Evolutionary conservation across 1,140 invertebrate species (phyloP).

Genomic region (Drosophila bipectinata): DNA sequence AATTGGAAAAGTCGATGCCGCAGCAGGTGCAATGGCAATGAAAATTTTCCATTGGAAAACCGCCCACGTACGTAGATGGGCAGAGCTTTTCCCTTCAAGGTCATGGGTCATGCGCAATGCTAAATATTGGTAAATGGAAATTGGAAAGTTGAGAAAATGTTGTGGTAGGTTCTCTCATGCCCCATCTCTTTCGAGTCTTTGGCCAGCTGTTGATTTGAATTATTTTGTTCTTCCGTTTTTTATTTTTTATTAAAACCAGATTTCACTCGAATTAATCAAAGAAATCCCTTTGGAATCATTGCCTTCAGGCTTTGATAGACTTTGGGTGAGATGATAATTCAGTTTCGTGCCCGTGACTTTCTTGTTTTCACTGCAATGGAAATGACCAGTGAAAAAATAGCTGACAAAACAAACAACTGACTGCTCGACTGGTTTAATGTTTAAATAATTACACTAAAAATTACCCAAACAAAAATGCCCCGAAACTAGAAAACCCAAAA

Average conservation of each 20-base stretch:
- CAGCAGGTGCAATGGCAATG: conserved; percentile 24
- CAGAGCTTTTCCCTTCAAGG: conserved; percentile 52
- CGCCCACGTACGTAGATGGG: conserved; percentile 3
- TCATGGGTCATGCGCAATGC: conserved; percentile 67
- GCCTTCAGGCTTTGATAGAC: conserved; percentile 1
- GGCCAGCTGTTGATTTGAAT: conserved; percentile 59
- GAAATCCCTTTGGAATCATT: conserved; percentile 20
- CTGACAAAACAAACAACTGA: conserved; percentile 39
- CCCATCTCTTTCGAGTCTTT: neutral
- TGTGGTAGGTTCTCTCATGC: conserved; percentile 67
- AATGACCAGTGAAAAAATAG: conserved; percentile 24
- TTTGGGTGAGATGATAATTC: conserved; percentile 63
- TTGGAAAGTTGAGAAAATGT: conserved; percentile 60
- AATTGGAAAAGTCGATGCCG: neutral
- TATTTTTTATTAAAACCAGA: neutral
- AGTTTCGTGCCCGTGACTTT: conserved; percentile 68
- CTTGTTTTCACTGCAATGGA: conserved; percentile 61
- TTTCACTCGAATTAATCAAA: conserved; percentile 44
- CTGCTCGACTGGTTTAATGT: conserved; percentile 70
- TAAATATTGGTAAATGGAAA: conserved; percentile 17
- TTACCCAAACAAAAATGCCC: conserved; percentile 44
- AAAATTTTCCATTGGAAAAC: conserved; percentile 41
- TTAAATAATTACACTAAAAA: conserved; percentile 78
- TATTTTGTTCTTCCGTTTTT: conserved; percentile 41
- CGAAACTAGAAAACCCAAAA: conserved; percentile 50